phyloP scores from a whole-genome alignment of 2,113 vertebrate species.

The Microcebus tavaratra region DNA sequence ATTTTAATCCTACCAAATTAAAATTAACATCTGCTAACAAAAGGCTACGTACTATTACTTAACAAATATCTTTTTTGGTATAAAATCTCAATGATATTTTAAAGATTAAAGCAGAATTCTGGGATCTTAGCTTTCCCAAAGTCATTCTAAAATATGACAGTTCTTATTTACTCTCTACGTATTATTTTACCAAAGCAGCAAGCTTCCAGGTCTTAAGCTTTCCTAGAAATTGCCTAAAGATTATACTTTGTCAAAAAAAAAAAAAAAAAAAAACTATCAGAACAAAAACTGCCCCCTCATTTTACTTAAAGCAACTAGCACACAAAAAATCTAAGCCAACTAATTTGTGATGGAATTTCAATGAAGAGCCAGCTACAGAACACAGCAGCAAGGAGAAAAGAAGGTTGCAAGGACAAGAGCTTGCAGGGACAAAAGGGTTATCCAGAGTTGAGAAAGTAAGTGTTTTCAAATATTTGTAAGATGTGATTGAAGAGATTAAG shows the following conservation, averaged over 20 bases:
- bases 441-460: neutral
- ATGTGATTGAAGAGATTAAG: constrained; percentile 53
- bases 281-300: neutral
- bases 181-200: neutral
- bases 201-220: neutral
- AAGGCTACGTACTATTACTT: neutral
- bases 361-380: neutral
- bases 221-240: constrained; percentile 28
- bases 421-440: constrained; percentile 20
- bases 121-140: neutral
- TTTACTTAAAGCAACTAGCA: neutral
- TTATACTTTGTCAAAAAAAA: too few relatives aligned
- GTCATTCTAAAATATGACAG: constrained; percentile 20
- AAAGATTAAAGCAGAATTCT: constrained; percentile 30
- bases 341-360: constrained; percentile 6
- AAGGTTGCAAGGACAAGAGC: neutral
- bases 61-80: neutral
- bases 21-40: neutral
- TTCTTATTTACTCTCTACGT: neutral
- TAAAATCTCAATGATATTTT: constrained; percentile 30
- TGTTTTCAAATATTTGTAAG: constrained; percentile 44
- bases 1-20: constrained; percentile 25
- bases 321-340: constrained; percentile 20
- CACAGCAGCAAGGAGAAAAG: constrained; percentile 11
- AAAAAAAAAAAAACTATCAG: neutral